Evolutionary conservation across 2,797 vertebrate genomes (phyloP).

Genomic region (Scomberomorus guttatus): DNA sequence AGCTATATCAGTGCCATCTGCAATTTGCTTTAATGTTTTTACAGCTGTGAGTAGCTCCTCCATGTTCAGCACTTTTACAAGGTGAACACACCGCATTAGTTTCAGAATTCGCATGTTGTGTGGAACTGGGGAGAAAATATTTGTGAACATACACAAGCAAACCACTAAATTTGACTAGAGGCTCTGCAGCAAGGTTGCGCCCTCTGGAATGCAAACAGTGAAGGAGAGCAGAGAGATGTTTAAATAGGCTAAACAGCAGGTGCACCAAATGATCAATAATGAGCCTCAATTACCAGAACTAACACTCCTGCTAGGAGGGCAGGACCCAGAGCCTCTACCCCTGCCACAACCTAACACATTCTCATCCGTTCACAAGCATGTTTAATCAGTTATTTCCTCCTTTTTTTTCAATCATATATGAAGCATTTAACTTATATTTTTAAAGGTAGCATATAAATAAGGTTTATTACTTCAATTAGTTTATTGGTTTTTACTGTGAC

Average conservation of each 20-base stretch:
- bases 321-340: background rate
- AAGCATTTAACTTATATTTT: background rate
- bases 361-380: background rate
- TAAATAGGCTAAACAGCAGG: constrained; percentile 57
- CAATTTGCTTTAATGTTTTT: background rate
- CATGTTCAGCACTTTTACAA: background rate
- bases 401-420: background rate
- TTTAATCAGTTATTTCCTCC: background rate
- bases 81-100: background rate
- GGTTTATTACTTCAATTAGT: background rate
- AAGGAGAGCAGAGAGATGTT: constrained; percentile 3
- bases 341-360: background rate
- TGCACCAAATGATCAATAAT: constrained; percentile 55
- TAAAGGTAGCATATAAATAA: background rate
- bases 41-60: background rate
- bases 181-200: background rate
- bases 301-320: constrained; percentile 18
- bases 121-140: background rate
- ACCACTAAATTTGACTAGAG: background rate
- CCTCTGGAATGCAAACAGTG: constrained; percentile 10
- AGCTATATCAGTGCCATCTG: background rate
- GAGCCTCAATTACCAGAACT: constrained; percentile 53
- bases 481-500: background rate
- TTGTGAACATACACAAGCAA: background rate
- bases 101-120: background rate